Base-by-base conservation (phyloP, 1,140 invertebrate species). In the Micrasema longulum region DNA sequence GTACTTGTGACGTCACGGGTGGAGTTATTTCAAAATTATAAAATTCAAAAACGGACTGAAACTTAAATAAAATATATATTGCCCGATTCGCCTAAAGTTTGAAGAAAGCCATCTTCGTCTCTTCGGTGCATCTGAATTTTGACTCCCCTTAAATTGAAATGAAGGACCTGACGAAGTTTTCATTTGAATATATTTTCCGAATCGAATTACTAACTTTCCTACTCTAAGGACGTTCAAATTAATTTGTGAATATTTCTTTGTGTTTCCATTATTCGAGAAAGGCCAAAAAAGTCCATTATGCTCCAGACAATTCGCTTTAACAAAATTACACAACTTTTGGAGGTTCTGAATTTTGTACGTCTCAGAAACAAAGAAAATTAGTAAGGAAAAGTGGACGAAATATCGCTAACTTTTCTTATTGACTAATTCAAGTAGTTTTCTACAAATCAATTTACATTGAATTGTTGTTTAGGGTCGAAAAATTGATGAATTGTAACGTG, bases 241-340 rank as follows among this genome's bases (percentile, higher is more conserved):
- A 60, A 60, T 60, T 60, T 60, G 36, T 35, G 36, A 60, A 60
- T 60, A 60, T 60, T 60, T 60, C 55, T 60, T 60, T 60, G 55
- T 60, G 18, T 60, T 60, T 60, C 55, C 55, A 38, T 53, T 35
- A 53, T 60, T 60, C 35, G 4, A 23, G 36, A 38, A 60, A 60
- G 55, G 55, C 35, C 55, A 38, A 60, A 53, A 60, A 60, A 60
- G 35, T 60, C 55, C 36, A 60, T 60, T 60, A 60, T 41, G 55
- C 55, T 38, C 12, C 35, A 38, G 55, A 60, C 55, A 60, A 60
- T 60, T 60, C 55, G 12, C 55, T 60, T 60, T 60, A 57, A 60
- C 55, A 38, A 60, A 60, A 60, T 60, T 60, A 60, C 55, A 60
- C 14, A 60, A 60, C 35, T 60, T 60, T 60, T 38, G 16, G 55